phyloP scores from a whole-genome alignment of 2,113 vertebrate genomes.

The Toxotes chatareus region DNA sequence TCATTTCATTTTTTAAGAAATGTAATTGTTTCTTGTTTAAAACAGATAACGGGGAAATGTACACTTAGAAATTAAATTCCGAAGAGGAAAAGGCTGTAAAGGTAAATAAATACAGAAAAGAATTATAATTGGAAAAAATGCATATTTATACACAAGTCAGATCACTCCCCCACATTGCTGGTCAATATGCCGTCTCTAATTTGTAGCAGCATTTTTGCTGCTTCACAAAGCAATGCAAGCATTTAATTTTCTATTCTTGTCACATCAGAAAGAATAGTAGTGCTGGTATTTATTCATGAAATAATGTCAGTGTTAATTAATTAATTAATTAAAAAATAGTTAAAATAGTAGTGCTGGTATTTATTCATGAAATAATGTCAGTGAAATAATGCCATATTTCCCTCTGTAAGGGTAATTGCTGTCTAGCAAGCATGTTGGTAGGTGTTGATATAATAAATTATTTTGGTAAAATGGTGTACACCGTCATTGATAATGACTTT shows the following conservation, averaged over 20 bases:
- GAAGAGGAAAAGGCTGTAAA: background rate
- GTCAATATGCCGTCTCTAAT: background rate
- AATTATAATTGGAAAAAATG: background rate
- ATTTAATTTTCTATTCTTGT: background rate
- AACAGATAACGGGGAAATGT: slow-evolving; percentile 1
- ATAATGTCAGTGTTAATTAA: too few species aligned
- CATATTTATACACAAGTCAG: background rate
- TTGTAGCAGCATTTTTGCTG: background rate
- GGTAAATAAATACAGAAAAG: background rate
- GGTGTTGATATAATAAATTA: background rate
- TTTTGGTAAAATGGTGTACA: background rate
- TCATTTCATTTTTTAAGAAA: background rate
- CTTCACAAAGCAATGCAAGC: background rate
- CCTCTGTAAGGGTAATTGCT: background rate
- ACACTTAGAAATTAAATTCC: background rate
- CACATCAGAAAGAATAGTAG: background rate
- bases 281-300: background rate
- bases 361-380: too few species aligned
- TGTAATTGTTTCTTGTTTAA: background rate
- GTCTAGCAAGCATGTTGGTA: background rate
- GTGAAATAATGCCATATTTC: background rate
- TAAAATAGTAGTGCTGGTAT: background rate
- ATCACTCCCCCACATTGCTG: background rate
- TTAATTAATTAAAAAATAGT: too few species aligned
- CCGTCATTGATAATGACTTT: background rate